A percentile compares a stretch with the other conserved stretches of the same genome.
Evolutionary conservation across 2,113 vertebrate species (phyloP).

Genomic region (Barbus barbus): DNA sequence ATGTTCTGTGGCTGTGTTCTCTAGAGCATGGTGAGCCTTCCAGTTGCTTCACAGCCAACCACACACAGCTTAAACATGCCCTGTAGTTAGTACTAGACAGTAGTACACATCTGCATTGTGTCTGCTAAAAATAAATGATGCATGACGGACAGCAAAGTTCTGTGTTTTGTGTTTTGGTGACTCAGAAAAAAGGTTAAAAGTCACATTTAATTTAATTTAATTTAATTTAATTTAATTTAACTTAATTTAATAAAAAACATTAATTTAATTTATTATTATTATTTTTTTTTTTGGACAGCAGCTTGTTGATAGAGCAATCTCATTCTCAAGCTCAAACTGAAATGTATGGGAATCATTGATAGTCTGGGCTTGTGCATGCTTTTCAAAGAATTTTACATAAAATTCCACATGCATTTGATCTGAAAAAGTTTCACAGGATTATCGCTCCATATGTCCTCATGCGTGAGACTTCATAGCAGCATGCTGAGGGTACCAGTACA

Average conservation of each 20-base stretch:
- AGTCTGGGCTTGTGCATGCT: not conserved
- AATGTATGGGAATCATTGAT: not conserved
- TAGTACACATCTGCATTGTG: constrained; percentile 5
- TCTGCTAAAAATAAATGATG: not conserved
- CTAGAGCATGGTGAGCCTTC: not conserved
- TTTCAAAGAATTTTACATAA: not conserved
- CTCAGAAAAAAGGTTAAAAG: no score
- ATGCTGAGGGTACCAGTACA: not conserved
- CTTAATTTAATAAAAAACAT: no score
- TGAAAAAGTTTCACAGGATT: not conserved
- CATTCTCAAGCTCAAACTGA: not conserved
- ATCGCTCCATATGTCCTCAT: not conserved
- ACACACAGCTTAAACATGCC: constrained; percentile 21
- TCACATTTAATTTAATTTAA: no score
- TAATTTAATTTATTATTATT: no score
- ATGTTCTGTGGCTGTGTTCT: constrained; percentile 11
- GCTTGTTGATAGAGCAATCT: no score
- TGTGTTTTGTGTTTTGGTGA: not conserved
- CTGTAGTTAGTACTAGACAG: not conserved
- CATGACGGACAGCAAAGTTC: not conserved
- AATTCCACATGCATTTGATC: constrained; percentile 1
- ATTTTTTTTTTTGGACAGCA: no score
- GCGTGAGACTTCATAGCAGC: constrained; percentile 5
- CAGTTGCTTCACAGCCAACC: constrained; percentile 8
- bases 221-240: no score